Evolutionary conservation across 1,140 invertebrate species (phyloP).

Genomic region (Macrocentrus cingulum): DNA sequence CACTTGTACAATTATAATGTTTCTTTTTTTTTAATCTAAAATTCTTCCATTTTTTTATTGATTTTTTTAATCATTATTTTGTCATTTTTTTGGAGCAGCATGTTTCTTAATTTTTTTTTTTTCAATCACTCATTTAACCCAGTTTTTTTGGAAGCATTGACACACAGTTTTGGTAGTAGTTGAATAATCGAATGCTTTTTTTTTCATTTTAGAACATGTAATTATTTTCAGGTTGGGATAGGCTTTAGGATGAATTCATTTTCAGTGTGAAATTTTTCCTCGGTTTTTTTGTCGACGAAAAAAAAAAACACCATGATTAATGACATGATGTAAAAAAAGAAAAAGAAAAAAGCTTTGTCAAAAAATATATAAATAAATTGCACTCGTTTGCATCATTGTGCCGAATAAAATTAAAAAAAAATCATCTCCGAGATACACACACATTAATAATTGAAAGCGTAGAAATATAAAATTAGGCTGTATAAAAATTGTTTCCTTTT

Average conservation of each 20-base stretch:
- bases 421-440: slow-evolving; percentile 31
- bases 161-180: slow-evolving; percentile 14
- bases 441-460: slow-evolving; percentile 34
- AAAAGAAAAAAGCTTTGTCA: too few relatives aligned
- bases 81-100: slow-evolving; percentile 19
- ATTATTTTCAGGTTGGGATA: too few relatives aligned
- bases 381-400: background rate
- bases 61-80: slow-evolving; percentile 6
- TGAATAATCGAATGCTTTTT: background rate
- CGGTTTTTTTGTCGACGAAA: too few relatives aligned
- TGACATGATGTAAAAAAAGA: too few relatives aligned
- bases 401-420: slow-evolving; percentile 26
- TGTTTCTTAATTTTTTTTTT: slow-evolving; percentile 16
- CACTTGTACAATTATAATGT: slow-evolving; percentile 34
- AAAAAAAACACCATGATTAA: too few relatives aligned
- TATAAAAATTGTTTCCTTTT: slow-evolving; percentile 45
- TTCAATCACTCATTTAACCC: slow-evolving; percentile 12
- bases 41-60: slow-evolving; percentile 24
- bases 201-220: too few relatives aligned
- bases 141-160: slow-evolving; percentile 26
- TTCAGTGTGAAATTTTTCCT: too few relatives aligned
- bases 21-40: slow-evolving; percentile 21
- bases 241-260: too few relatives aligned
- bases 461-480: slow-evolving; percentile 54
- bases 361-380: background rate